A percentile compares a stretch with the other conserved stretches of the same genome.
phyloP scores from a whole-genome alignment of 2,888 invertebrate species.

The Trichopoda pennipes region DNA sequence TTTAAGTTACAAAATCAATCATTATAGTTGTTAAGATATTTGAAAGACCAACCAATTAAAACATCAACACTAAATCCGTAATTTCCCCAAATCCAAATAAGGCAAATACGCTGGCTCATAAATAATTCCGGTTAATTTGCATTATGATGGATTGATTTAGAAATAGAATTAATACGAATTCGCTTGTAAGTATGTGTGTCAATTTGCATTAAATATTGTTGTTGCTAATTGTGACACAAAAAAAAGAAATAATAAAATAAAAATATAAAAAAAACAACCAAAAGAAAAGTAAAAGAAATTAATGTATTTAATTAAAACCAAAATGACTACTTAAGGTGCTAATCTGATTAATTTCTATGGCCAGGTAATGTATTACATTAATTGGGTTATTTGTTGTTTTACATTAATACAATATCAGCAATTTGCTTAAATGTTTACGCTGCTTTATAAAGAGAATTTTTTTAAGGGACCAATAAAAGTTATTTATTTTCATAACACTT shows the following conservation, averaged over 20 bases:
- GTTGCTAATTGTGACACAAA: constrained; percentile 14
- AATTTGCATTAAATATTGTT: constrained; percentile 6
- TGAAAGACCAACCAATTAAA: constrained; percentile 23
- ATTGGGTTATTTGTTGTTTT: background rate
- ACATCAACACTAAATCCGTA: constrained; percentile 1
- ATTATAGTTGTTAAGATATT: constrained; percentile 17
- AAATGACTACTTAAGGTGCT: constrained; percentile 42
- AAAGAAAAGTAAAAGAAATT: background rate
- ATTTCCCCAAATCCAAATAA: background rate
- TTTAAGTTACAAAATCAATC: constrained; percentile 8
- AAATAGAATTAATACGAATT: too few species aligned
- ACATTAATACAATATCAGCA: constrained; percentile 19
- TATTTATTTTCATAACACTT: background rate
- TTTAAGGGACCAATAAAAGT: background rate
- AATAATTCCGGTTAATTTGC: constrained; percentile 9
- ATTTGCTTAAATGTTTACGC: constrained; percentile 5
- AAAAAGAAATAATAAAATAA: too few species aligned
- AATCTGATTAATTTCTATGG: constrained; percentile 61
- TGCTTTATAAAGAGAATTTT: background rate
- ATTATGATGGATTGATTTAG: background rate
- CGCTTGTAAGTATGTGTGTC: background rate
- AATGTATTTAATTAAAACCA: constrained; percentile 52
- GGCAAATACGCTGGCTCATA: background rate
- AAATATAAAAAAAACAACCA: too few species aligned
- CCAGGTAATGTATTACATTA: constrained; percentile 18